phyloP scores from a whole-genome alignment of 2,113 vertebrate species.

The Acrocephalus kingi region DNA sequence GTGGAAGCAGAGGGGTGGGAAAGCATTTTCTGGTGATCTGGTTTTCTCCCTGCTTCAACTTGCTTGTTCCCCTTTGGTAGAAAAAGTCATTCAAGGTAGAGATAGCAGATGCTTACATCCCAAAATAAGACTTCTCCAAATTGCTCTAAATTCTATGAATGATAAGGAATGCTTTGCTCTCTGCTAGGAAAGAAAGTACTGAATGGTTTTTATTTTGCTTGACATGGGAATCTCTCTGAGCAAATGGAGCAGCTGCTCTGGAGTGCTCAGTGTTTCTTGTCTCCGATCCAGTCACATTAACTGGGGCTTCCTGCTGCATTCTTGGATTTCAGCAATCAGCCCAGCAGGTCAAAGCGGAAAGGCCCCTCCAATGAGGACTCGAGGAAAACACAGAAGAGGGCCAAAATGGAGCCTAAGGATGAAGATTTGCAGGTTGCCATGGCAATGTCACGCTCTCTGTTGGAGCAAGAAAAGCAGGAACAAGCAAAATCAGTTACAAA shows the following conservation, averaged over 20 bases:
- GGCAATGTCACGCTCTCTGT: slow-evolving; percentile 90
- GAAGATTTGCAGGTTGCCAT: slow-evolving; percentile 90
- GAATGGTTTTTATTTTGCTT: background rate
- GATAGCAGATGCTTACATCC: background rate
- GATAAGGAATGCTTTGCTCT: background rate
- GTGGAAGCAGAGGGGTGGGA: background rate
- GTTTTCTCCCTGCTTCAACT: background rate
- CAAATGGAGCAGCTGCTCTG: slow-evolving; percentile 10
- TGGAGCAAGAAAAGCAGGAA: slow-evolving; percentile 69
- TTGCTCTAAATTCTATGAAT: background rate
- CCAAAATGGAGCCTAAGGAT: slow-evolving; percentile 65
- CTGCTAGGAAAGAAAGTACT: background rate
- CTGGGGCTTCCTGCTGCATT: slow-evolving; percentile 17
- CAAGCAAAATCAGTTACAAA: slow-evolving; percentile 25
- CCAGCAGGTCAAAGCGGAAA: slow-evolving; percentile 77
- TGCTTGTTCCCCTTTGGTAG: background rate
- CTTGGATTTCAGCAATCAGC: slow-evolving; percentile 56
- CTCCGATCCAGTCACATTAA: slow-evolving; percentile 3
- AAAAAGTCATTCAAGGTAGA: background rate
- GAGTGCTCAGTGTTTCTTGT: background rate
- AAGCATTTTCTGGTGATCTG: background rate
- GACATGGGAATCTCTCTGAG: background rate
- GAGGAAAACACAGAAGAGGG: slow-evolving; percentile 76
- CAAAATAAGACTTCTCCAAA: background rate
- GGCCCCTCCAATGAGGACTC: slow-evolving; percentile 57